Evolutionary conservation across 2,888 invertebrate genomes (phyloP).

Genomic region (Microplitis deprimator): DNA sequence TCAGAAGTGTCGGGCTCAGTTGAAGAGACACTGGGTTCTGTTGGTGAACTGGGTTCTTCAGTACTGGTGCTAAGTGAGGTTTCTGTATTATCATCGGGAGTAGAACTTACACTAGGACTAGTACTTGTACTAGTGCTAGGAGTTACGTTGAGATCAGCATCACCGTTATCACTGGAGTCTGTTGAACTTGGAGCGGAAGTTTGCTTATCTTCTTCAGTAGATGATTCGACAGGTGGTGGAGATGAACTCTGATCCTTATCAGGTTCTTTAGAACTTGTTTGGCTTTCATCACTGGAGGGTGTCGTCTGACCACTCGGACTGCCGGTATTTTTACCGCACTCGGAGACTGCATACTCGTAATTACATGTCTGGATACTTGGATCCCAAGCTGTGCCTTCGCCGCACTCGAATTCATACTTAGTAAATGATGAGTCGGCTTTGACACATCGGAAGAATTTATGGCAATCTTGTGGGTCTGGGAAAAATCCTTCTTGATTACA

Average conservation of each 20-base stretch:
- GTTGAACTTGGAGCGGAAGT: conserved; percentile 6
- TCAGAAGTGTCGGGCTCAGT: conserved; percentile 15
- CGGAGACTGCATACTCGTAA: conserved; percentile 73
- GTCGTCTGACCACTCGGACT: conserved; percentile 18
- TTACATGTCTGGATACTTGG: conserved; percentile 77
- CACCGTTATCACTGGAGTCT: not conserved
- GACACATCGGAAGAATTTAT: conserved; percentile 84
- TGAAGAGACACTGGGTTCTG: conserved; percentile 11
- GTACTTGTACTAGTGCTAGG: not conserved
- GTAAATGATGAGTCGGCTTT: conserved; percentile 73
- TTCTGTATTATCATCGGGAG: not conserved
- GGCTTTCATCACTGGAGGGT: conserved; percentile 33
- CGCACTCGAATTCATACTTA: conserved; percentile 77
- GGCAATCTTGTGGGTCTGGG: conserved; percentile 79
- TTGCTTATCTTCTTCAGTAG: conserved; percentile 14
- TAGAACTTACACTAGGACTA: conserved; percentile 1
- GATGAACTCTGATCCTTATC: conserved; percentile 18
- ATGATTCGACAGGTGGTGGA: conserved; percentile 7
- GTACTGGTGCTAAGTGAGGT: conserved; percentile 15
- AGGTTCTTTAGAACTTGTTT: conserved; percentile 37
- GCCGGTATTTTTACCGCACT: conserved; percentile 45
- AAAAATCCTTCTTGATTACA: conserved; percentile 81
- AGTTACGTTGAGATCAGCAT: not conserved
- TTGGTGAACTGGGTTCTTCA: not conserved
- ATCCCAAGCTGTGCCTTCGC: conserved; percentile 81